Percentiles rank a stretch among this genome's conserved stretches.
phyloP scores from a whole-genome alignment of 1,140 invertebrate genomes.

The Pogonomyrmex barbatus region DNA sequence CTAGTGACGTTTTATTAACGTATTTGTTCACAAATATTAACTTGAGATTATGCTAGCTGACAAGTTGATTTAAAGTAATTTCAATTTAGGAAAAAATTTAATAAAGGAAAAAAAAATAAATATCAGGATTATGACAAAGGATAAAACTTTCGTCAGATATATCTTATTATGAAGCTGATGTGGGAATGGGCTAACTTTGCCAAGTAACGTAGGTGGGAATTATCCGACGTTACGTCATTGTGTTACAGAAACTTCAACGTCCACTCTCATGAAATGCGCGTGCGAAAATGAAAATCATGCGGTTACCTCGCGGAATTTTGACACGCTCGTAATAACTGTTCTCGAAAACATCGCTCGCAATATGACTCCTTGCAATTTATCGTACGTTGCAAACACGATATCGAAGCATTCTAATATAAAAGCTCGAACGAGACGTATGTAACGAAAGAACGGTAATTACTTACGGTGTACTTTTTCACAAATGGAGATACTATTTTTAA shows the following conservation, averaged over 20 bases:
- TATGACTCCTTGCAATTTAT: conserved; percentile 2
- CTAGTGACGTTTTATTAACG: not conserved
- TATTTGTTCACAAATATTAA: not conserved
- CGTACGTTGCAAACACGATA: not conserved
- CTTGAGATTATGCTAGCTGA: not conserved
- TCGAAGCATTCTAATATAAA: not conserved
- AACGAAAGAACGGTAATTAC: not conserved
- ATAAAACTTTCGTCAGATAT: not conserved
- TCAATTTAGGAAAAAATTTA: too few species aligned
- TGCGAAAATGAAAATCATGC: conserved; percentile 16
- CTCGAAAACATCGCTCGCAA: not conserved
- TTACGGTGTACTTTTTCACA: not conserved
- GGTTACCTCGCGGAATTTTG: conserved; percentile 32
- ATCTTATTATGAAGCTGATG: not conserved
- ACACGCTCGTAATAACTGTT: not conserved
- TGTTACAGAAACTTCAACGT: conserved; percentile 3
- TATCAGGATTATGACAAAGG: not conserved
- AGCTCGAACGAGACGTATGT: not conserved
- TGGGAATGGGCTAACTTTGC: not conserved
- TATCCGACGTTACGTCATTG: not conserved
- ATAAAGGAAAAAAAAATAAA: not conserved
- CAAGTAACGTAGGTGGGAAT: not conserved
- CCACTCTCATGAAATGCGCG: not conserved
- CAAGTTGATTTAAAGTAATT: not conserved
- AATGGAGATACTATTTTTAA: not conserved